Conservation (phyloP, 2,113 vertebrate species). For the Rynchops niger region DNA sequence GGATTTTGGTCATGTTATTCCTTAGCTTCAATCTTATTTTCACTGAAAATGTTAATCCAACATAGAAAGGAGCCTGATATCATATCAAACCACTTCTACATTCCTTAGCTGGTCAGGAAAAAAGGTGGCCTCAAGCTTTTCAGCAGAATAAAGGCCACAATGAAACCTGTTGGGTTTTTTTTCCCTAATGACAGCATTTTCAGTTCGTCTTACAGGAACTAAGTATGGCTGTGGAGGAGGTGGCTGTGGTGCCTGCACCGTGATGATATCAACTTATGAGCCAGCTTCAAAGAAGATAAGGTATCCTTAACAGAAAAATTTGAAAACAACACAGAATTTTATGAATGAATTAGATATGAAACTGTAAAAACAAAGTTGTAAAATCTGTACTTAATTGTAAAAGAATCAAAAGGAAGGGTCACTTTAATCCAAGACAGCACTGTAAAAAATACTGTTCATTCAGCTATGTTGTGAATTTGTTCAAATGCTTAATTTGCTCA, state of each 20-base stretch:
- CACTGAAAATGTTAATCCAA: background rate
- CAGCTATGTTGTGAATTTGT: background rate
- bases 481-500: background rate
- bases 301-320: conserved; percentile 70
- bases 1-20: background rate
- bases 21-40: background rate
- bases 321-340: background rate
- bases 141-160: background rate
- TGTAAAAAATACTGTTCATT: background rate
- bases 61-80: background rate
- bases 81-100: background rate
- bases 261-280: conserved; percentile 85
- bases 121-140: background rate
- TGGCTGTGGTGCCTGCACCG: conserved; percentile 82
- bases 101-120: background rate
- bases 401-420: background rate
- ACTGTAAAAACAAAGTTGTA: background rate
- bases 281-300: conserved; percentile 71
- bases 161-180: background rate
- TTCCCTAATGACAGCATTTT: conserved; percentile 36
- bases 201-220: conserved; percentile 81
- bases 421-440: background rate
- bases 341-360: background rate
- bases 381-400: background rate
- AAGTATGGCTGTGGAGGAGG: conserved; percentile 87